Base-by-base conservation (phyloP, 2,888 invertebrate genomes). In the Epistrophe eligans region DNA sequence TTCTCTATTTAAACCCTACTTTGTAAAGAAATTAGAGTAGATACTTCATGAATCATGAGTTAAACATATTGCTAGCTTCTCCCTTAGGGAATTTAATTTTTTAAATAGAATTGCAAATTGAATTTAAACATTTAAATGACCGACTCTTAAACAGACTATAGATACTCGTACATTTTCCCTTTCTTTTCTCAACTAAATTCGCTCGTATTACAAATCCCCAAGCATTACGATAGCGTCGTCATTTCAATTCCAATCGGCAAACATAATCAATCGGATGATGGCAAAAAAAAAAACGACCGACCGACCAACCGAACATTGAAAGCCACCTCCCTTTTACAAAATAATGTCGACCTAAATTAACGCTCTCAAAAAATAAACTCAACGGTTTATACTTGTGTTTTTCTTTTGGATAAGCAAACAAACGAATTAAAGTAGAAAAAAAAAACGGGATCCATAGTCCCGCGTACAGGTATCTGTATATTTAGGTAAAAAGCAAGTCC, bases 341-440 rank as follows among this genome's bases (percentile, higher is more conserved):
- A 74, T 73, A 79, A 73, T 79, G 62, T 84, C 83, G 85, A 85
- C 77, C 85, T 64, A 85, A 85, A 81, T 85, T 85, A 85, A 73
- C 77, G 73, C 73, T 50, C 55, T 72, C 60, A 28, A 40, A 57
- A 32, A 35, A 60, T 77, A 73, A 70, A 81, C 72, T 84, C 81
- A 48, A 38, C 48, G 67, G 77, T 77, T 77, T 55, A 55, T 72
- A 48, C 77, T 77, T 67, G 73, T 85, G 84, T 85, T 81, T 85
- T 81, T 70, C 81, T 85, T 82, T 79, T 71, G 85, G 85, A 73
- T 85, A 82, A 85, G 50, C 77, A 82, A 85, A 85, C 85, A 85
- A 74, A 73, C 70, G 85, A 85, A 81, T 85, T 81, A 77, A 77
- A 67, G 28, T 74, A 32, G 50, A 32, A 77, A 50, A 58, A 58